These are phyloP conservation scores for Wiebesia pumilae DNA, from an alignment of 1,140 invertebrate species.

Conservation along the genomic window DNA sequence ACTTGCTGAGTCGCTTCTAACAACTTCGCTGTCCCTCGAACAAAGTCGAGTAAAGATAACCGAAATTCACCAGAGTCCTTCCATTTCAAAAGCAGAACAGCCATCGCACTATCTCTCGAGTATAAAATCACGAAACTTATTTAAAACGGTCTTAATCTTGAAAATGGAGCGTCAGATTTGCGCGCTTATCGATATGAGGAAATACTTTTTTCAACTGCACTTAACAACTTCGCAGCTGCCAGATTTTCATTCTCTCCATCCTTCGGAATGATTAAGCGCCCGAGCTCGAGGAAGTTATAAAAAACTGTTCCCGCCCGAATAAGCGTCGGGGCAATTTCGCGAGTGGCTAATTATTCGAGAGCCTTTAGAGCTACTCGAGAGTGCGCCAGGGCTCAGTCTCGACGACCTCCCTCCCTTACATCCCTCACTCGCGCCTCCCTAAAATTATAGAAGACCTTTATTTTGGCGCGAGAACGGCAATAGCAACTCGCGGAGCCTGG, in stretches of 20 bases:
- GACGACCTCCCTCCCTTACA: not conserved
- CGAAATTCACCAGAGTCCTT: not conserved
- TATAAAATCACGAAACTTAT: not conserved
- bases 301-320: slow-evolving; percentile 13
- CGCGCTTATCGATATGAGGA: not conserved
- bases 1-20: not conserved
- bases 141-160: not conserved
- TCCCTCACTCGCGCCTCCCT: slow-evolving; percentile 28
- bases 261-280: not conserved
- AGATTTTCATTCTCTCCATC: not conserved
- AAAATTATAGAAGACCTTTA: slow-evolving; percentile 65
- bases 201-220: not conserved
- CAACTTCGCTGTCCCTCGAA: not conserved
- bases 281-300: not conserved
- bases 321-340: slow-evolving; percentile 16
- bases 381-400: not conserved
- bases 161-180: not conserved
- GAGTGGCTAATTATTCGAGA: slow-evolving; percentile 41
- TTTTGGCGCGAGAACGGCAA: slow-evolving; percentile 55
- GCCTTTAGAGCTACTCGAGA: not conserved
- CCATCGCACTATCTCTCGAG: not conserved
- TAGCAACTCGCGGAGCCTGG: slow-evolving; percentile 1
- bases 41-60: not conserved
- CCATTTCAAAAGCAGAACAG: not conserved
- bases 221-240: slow-evolving; percentile 9